phyloP scores from a whole-genome alignment of 2,797 vertebrate species.

The Lithobates sylvaticus region DNA sequence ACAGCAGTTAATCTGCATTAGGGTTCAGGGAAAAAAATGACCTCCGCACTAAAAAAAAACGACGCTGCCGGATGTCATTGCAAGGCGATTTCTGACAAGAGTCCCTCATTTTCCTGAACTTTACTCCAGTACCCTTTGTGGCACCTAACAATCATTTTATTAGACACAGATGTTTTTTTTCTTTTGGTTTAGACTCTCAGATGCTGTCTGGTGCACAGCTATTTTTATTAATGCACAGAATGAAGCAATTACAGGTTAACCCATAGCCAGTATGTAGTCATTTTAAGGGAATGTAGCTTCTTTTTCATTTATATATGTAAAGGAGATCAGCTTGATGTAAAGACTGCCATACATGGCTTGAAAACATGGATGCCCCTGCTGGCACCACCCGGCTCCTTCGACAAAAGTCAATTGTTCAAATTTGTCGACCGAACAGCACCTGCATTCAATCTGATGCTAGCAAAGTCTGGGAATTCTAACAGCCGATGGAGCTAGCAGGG shows the following conservation, averaged over 20 bases:
- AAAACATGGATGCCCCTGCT: too few relatives aligned
- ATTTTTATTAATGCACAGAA: slow-evolving; percentile 1
- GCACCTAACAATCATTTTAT: neutral
- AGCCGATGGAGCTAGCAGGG: too few relatives aligned
- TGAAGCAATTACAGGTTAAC: slow-evolving; percentile 6
- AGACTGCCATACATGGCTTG: too few relatives aligned
- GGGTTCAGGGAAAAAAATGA: neutral
- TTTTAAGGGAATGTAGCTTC: neutral
- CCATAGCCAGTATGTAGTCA: neutral
- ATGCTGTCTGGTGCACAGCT: slow-evolving; percentile 16
- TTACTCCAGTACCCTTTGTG: slow-evolving; percentile 13
- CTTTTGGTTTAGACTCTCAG: neutral
- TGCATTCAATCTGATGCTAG: too few relatives aligned
- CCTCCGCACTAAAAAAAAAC: neutral
- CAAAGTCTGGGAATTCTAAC: too few relatives aligned
- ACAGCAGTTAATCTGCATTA: neutral
- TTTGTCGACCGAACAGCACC: too few relatives aligned
- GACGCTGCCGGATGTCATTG: neutral
- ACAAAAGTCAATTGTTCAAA: too few relatives aligned
- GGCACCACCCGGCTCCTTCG: too few relatives aligned
- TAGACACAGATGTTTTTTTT: slow-evolving; percentile 22
- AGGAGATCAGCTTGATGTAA: neutral
- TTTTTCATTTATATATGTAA: neutral
- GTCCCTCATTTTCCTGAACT: neutral
- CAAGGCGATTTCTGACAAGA: neutral